Base-by-base conservation (phyloP, 2,888 invertebrate species). In the Teleiodes luculella region DNA sequence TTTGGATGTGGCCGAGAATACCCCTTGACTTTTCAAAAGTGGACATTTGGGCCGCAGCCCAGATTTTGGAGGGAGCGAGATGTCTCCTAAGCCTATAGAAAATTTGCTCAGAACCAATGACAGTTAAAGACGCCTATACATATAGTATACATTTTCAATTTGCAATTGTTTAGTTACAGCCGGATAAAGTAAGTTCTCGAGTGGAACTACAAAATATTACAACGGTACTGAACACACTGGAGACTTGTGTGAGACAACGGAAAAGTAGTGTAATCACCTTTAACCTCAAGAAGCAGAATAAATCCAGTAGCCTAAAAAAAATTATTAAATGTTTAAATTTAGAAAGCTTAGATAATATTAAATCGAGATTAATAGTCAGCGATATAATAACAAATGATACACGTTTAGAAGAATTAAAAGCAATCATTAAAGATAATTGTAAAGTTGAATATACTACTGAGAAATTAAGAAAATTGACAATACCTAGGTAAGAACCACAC, bases 181-280 rank as follows among this genome's bases (percentile, higher is more conserved):
- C 43, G 20, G 3, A 30, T n/a, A 3, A 28, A 13, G 3, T 24
- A n/a, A 2, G 47, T 4, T 24, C 24, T 6, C 53, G 55, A 55
- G 47, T 62, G 18, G 56, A 59, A 52, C 62, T 67, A 13, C 71
- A 68, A 58, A 57, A 65, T 20, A 46, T 76, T 53, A 57, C 66
- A 47, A 62, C 67, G 20, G 58, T 73, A 31, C 73, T 80, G 53
- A 75, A 64, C 43, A 64, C 73, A 30, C 59, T 79, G 46, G 80
- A 80, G 62, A 68, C 57, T 1, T 72, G 76, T 58, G 62, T 79
- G 45, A 76, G 72, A 64, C 65, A 73, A 28, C 75, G 76, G 56
- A 65, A 73, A 46, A 65, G 60, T 24, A 76, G 70, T 54, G 68
- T 76, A 53, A 16, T 67, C 11, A 64, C 71, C 0, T 70, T 62